phyloP scores from a whole-genome alignment of 2,888 invertebrate species.

The Andrena camellia region DNA sequence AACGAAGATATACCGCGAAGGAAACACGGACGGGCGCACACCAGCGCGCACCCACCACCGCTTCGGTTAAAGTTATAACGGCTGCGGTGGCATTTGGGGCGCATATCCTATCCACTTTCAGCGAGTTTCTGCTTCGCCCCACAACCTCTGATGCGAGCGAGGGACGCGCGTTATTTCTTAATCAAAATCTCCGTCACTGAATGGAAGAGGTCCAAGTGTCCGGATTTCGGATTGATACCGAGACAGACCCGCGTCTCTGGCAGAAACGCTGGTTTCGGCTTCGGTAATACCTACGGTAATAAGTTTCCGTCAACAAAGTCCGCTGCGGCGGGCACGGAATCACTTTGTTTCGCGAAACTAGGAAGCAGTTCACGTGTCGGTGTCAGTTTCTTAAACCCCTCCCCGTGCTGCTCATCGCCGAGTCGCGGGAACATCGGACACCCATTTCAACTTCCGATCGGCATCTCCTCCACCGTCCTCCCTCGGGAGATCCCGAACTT shows the following conservation, averaged over 20 bases:
- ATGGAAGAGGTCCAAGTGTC: conserved; percentile 3
- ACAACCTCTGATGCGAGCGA: not conserved
- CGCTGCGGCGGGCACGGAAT: not conserved
- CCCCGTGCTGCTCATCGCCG: conserved; percentile 4
- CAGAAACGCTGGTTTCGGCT: not conserved
- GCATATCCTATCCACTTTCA: conserved; percentile 48
- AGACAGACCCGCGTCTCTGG: not conserved
- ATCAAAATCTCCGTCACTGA: conserved; percentile 14
- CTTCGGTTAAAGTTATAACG: conserved; percentile 52
- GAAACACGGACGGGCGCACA: conserved; percentile 33
- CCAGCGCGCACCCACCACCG: not conserved
- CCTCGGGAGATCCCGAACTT: conserved; percentile 41
- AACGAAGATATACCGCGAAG: conserved; percentile 31
- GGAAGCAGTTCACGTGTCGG: conserved; percentile 26
- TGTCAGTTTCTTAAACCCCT: conserved; percentile 42
- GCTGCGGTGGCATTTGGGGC: conserved; percentile 43
- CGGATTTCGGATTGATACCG: not conserved
- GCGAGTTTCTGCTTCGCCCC: conserved; percentile 35
- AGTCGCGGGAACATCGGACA: conserved; percentile 26
- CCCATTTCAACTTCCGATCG: conserved; percentile 47
- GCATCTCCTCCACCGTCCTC: conserved; percentile 11
- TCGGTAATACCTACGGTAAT: too few relatives aligned
- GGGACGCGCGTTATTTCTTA: conserved; percentile 34
- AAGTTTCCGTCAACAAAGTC: not conserved
- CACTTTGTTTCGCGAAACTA: conserved; percentile 6